Evolutionary conservation across 2,888 invertebrate genomes (phyloP), one percentile per base, ranked within the genome.

Genomic region (Strigamia maritima): DNA sequence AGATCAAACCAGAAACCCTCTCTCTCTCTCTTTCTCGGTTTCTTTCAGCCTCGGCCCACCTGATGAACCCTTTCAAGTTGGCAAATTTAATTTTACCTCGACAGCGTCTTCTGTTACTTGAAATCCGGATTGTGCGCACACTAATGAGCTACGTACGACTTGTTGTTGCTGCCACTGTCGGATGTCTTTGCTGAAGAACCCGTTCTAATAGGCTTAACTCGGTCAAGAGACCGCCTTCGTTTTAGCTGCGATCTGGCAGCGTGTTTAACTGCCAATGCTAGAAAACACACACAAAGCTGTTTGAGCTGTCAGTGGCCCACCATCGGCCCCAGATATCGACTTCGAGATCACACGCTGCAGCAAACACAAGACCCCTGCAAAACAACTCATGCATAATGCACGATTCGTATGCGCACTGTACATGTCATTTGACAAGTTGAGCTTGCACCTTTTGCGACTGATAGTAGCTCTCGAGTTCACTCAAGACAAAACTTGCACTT

Each of bases 301-400:
- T 70, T 70, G 70, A 70, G 70, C 70, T 70, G 70, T 70, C 70
- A 70, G 70, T 70, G 70, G 70, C 70, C 70, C 70, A 70, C 70
- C 70, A 70, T 70, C 70, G 24, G 24, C 70, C 70, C 70, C 28
- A 1, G 70, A 70, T 70, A 70, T 70, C 70, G 70, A 70, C 70
- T 70, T 14, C 26, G 70, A n/a, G 26, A 70, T 70, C 70, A 70
- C 70, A 70, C 70, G n/a, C 70, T 26, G 28, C 12, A 28, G 70
- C 70, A 28, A 26, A 26, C 70, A 26, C 70, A 0, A 70, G 70
- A 70, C 70, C 70, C 24, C 28, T 28, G 26, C 70, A 70, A 70
- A 70, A 70, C 70, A 70, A 70, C 70, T 70, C 70, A 70, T 70
- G 70, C 70, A 70, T 70, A 70, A 70, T 70, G 70, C 70, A 70